These are phyloP conservation scores for Bergia sp. DNA, from an alignment of 92 coral and sea anemone genomes.

Conservation along the genomic window DNA sequence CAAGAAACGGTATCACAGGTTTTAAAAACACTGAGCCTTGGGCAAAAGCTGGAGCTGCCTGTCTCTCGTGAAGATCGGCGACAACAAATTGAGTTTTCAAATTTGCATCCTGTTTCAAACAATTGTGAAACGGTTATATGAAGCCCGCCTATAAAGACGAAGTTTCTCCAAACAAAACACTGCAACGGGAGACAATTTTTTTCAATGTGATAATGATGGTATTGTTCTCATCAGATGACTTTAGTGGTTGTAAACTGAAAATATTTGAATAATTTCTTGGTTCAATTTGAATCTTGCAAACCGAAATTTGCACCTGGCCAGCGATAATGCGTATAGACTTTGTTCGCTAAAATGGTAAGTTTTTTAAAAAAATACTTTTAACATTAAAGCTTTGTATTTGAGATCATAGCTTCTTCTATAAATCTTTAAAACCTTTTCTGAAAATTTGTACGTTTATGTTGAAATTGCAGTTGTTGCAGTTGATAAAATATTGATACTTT, in stretches of 20 bases:
- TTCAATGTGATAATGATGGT: constrained; percentile 46
- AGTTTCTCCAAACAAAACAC: constrained; percentile 25
- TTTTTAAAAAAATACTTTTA: not conserved
- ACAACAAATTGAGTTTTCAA: not conserved
- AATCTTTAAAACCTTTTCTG: not conserved
- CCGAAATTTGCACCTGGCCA: constrained; percentile 36
- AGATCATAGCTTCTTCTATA: not conserved
- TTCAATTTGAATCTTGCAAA: constrained; percentile 34
- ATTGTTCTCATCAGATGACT: constrained; percentile 36
- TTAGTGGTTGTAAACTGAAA: constrained; percentile 37
- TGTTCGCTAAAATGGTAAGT: constrained; percentile 29
- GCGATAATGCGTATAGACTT: not conserved
- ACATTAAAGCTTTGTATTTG: not conserved
- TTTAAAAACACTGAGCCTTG: no score
- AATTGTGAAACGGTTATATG: not conserved
- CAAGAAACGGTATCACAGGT: not conserved
- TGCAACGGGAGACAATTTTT: constrained; percentile 37
- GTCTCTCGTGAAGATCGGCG: not conserved
- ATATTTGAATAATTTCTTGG: constrained; percentile 40
- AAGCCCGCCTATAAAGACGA: not conserved
- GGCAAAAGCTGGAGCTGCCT: not conserved
- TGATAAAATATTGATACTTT: not conserved
- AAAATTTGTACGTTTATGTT: not conserved
- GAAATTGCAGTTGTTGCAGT: not conserved
- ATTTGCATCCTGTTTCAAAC: constrained; percentile 16